Evolutionary conservation across 2,797 vertebrate species (phyloP).

Genomic region (Simalia tracyae): DNA sequence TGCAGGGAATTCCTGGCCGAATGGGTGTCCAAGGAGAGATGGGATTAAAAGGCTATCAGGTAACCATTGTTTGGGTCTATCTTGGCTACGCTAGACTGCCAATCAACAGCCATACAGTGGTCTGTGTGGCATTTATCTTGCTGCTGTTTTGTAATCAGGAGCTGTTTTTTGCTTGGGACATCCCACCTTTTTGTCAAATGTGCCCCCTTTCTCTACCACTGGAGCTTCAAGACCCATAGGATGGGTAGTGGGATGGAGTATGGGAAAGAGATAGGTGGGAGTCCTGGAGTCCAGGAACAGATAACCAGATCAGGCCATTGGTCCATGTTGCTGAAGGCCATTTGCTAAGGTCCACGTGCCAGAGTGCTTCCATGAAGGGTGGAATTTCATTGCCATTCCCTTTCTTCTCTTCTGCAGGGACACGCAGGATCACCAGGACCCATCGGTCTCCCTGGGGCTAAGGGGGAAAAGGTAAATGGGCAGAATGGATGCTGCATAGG

Average conservation of each 20-base stretch:
- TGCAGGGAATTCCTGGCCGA: slow-evolving; percentile 88
- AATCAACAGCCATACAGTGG: too few relatives aligned
- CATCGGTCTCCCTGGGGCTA: slow-evolving; percentile 87
- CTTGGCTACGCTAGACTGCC: background rate
- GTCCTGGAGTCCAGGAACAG: background rate
- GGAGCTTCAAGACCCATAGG: background rate
- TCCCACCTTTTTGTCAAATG: background rate
- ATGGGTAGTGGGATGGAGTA: background rate
- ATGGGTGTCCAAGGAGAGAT: slow-evolving; percentile 93
- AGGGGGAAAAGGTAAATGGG: slow-evolving; percentile 91
- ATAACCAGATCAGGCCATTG: background rate
- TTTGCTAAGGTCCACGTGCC: background rate
- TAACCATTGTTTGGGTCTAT: slow-evolving; percentile 59
- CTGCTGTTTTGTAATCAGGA: background rate
- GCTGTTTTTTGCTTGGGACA: background rate
- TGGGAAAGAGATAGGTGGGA: background rate
- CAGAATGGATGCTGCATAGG: rapidly evolving
- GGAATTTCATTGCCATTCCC: background rate
- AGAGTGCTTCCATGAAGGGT: background rate
- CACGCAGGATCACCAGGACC: slow-evolving; percentile 86
- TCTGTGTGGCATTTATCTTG: background rate
- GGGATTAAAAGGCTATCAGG: slow-evolving; percentile 90
- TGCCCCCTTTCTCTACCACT: background rate
- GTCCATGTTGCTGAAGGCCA: background rate
- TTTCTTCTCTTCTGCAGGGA: slow-evolving; percentile 77